Percentiles rank a stretch among this genome's conserved stretches.
phyloP scores from a whole-genome alignment of 2,113 vertebrate genomes.

The Saguinus midas region DNA sequence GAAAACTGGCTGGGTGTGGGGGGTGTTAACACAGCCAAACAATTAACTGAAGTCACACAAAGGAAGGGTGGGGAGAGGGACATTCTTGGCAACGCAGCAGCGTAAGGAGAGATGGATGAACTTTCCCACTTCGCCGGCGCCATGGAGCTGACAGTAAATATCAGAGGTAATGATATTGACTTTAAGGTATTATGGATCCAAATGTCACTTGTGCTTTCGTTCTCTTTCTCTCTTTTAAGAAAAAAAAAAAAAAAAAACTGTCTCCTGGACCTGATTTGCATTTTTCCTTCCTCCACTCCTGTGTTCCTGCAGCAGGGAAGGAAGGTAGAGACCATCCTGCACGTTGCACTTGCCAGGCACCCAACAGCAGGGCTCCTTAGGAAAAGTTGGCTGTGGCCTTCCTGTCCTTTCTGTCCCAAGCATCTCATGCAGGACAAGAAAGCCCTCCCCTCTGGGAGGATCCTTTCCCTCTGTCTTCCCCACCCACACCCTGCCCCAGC shows the following conservation, averaged over 20 bases:
- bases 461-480: background rate
- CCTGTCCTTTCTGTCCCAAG: background rate
- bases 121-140: conserved; percentile 82
- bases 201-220: conserved; percentile 84
- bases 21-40: conserved; percentile 34
- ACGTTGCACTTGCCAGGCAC: background rate
- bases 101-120: conserved; percentile 78
- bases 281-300: conserved; percentile 64
- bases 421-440: background rate
- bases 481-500: background rate
- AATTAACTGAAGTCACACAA: conserved; percentile 49
- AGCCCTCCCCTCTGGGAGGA: background rate
- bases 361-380: background rate
- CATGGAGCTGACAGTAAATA: conserved; percentile 86
- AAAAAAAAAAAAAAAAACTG: background rate
- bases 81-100: conserved; percentile 25
- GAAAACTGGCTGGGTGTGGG: background rate
- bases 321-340: background rate
- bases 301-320: background rate
- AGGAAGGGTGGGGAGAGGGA: background rate
- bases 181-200: conserved; percentile 87
- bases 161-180: conserved; percentile 89
- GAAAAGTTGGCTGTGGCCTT: background rate
- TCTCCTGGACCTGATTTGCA: conserved; percentile 81
- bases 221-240: conserved; percentile 74